These are phyloP conservation scores for Hypomesus transpacificus DNA, from an alignment of 2,113 vertebrate species.

Conservation along the genomic window DNA sequence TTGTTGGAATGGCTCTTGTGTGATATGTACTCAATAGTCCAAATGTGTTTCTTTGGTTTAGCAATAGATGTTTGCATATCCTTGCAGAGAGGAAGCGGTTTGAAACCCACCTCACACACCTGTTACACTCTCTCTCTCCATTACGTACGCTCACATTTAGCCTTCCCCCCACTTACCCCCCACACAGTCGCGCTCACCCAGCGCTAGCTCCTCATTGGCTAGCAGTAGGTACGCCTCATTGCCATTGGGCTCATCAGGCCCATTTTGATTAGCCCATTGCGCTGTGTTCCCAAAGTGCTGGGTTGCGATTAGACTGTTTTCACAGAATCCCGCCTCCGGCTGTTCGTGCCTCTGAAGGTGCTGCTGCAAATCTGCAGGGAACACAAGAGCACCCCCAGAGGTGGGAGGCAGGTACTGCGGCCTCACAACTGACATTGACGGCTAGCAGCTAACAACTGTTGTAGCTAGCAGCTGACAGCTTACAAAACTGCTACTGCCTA, in stretches of 20 bases:
- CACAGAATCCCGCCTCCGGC: background rate
- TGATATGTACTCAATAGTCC: too few species aligned
- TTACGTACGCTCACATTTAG: background rate
- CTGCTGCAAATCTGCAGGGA: slow-evolving; percentile 2
- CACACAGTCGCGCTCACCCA: background rate
- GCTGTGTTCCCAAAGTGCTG: slow-evolving; percentile 1
- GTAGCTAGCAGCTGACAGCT: too few species aligned
- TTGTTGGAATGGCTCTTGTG: too few species aligned
- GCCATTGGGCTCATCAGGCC: slow-evolving; percentile 4
- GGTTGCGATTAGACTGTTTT: background rate
- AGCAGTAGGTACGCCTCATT: background rate
- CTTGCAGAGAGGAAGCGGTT: background rate
- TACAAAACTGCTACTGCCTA: too few species aligned
- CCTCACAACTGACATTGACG: too few species aligned
- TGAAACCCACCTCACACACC: too few species aligned
- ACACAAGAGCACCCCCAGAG: background rate
- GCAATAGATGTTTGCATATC: too few species aligned
- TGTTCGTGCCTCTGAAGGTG: background rate
- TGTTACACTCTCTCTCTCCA: background rate
- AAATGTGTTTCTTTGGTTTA: too few species aligned
- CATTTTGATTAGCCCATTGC: background rate
- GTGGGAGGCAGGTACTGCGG: background rate
- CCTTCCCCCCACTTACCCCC: background rate
- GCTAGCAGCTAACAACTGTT: too few species aligned
- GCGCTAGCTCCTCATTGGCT: background rate